These are phyloP conservation scores for Spea bombifrons DNA, from an alignment of 2,113 vertebrate species.

Conservation along the genomic window DNA sequence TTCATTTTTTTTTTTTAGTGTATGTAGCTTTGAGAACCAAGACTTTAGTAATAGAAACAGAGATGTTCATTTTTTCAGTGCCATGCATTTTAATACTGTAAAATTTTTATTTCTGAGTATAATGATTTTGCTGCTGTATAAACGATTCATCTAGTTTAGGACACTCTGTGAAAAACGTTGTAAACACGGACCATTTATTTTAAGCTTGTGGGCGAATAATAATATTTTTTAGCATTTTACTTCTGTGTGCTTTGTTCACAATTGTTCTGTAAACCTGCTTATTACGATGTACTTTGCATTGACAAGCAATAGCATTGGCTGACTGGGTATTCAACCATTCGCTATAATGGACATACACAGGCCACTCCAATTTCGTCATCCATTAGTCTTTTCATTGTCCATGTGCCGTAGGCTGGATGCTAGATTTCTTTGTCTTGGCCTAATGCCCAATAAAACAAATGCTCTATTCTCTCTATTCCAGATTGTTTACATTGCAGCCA, in stretches of 20 bases:
- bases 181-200: conserved; percentile 36
- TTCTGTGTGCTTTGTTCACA: conserved; percentile 12
- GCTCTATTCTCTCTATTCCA: not conserved
- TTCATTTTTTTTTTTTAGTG: conserved; percentile 4
- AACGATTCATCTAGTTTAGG: conserved; percentile 37
- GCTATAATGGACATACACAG: conserved; percentile 17
- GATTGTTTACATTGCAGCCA: no score
- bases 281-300: conserved; percentile 23
- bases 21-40: conserved; percentile 10
- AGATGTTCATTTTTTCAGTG: conserved; percentile 19
- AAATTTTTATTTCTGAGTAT: conserved; percentile 26
- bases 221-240: conserved; percentile 15
- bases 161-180: conserved; percentile 7
- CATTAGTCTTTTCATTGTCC: conserved; percentile 14
- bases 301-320: not conserved
- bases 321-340: conserved; percentile 9
- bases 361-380: conserved; percentile 8
- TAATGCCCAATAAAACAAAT: not conserved
- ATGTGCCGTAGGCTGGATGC: not conserved
- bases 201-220: conserved; percentile 26
- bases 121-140: conserved; percentile 36
- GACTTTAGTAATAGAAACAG: conserved; percentile 1
- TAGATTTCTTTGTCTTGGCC: not conserved
- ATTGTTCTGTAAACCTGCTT: conserved; percentile 12
- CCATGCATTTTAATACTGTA: conserved; percentile 24